phyloP scores from a whole-genome alignment of 30 jellyfish, hydroid and myxozoan genomes.

The Turritopsis rubra region DNA sequence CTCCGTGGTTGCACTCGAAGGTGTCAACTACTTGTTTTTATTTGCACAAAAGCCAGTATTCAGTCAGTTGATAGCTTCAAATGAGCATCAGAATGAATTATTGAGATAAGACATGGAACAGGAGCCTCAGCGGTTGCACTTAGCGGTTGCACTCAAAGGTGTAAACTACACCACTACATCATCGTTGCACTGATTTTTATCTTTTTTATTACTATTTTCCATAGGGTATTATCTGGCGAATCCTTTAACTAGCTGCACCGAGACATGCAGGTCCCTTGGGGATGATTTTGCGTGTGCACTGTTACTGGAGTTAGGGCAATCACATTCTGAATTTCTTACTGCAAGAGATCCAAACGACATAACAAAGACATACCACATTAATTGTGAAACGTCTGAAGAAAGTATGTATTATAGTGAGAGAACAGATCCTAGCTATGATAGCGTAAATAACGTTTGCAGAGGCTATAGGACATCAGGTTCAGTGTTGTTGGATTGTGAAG shows the following conservation, averaged over 20 bases:
- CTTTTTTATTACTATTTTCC: too few relatives aligned
- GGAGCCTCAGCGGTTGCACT: too few relatives aligned
- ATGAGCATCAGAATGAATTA: too few relatives aligned
- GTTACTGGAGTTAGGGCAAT: background rate
- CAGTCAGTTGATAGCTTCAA: too few relatives aligned
- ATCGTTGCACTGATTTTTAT: too few relatives aligned
- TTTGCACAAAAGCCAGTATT: too few relatives aligned
- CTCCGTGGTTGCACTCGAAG: too few relatives aligned
- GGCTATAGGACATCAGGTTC: background rate
- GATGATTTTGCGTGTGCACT: background rate
- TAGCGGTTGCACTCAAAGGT: too few relatives aligned
- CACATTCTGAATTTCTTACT: background rate
- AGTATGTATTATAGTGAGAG: background rate
- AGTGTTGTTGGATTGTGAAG: background rate
- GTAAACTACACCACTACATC: too few relatives aligned
- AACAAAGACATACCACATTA: background rate
- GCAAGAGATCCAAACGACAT: background rate
- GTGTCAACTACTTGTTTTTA: too few relatives aligned
- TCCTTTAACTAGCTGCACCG: background rate
- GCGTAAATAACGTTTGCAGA: background rate
- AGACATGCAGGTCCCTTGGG: background rate
- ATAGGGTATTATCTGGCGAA: slow-evolving; percentile 13
- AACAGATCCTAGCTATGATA: slow-evolving; percentile 7
- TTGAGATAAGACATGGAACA: too few relatives aligned
- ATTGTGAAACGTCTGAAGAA: background rate